Base-by-base conservation (phyloP, 2,113 vertebrate species). In the Motacilla tschutschensis region DNA sequence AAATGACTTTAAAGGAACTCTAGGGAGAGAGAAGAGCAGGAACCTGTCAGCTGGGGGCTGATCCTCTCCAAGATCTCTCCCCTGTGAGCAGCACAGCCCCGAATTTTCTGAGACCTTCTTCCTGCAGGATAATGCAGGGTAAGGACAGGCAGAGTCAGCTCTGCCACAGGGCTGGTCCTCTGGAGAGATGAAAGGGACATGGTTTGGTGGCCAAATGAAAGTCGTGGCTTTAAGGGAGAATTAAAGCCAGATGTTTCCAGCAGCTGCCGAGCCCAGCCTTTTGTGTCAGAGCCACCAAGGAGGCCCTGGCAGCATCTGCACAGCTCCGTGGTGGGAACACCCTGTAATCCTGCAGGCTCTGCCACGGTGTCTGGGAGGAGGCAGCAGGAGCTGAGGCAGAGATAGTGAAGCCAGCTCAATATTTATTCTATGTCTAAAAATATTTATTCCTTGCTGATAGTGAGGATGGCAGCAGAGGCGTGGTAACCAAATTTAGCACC, bases 161-260 rank as follows among this genome's bases (percentile, higher is more conserved):
- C 47, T 83, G 90, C 90, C 92, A 58, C 81, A 43, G 90, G 74
- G 36, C 6, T 55, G 25, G 59, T 91, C 88, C 79, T 91, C 80
- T 38, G 1, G 59, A 70, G 41, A 91, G 84, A 93, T 93, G 86
- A 92, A 91, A 94, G 93, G 78, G 87, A 89, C 88, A 54, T 51
- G 74, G 77, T 91, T 94, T 95, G 66, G 64, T 91, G 87, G 75
- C 92, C 80, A 91, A 89, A 94, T 78, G 86, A 87, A 59, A 89
- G 81, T 70, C 19, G 2, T 63, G 63, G 74, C 88, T 95, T 94
- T 83, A 40, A 83, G 77, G 44, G 21, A 78, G 69, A 93, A 91
- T 94, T 70, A 67, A 94, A 92, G 19, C 86, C 95, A 95, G 92
- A 95, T 93, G 93, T 89, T 95, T 70, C 33, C 85, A 85, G 29